phyloP scores from a whole-genome alignment of 2,888 invertebrate species.

The Phragmatobia fuliginosa region DNA sequence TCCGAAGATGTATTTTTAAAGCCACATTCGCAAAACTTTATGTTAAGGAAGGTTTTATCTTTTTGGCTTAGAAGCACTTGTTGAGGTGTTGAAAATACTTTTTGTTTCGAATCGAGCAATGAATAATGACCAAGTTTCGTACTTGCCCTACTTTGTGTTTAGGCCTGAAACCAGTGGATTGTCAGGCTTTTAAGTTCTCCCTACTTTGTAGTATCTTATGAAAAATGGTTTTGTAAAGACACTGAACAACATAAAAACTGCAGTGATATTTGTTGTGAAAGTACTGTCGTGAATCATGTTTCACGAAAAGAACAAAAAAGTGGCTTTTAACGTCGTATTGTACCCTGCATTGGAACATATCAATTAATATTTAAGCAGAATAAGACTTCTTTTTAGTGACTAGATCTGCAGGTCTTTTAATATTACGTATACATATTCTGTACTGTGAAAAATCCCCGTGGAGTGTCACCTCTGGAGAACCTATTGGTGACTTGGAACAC shows the following conservation, averaged over 20 bases:
- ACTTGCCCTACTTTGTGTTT: constrained; percentile 1
- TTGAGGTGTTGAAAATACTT: constrained; percentile 7
- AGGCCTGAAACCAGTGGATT: neutral
- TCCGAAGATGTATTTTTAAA: constrained; percentile 29
- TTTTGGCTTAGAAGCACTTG: constrained; percentile 12
- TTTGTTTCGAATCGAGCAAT: constrained; percentile 15
- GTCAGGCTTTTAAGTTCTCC: neutral
- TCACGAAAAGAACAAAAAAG: neutral
- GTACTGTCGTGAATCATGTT: no score
- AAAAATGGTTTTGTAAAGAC: neutral
- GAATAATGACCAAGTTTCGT: constrained; percentile 20
- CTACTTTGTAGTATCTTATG: neutral
- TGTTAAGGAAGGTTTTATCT: constrained; percentile 23
- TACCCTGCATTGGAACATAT: no score
- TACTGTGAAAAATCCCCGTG: no score
- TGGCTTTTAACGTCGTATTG: no score
- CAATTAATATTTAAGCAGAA: no score
- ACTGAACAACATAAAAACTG: neutral
- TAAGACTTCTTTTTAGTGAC: no score
- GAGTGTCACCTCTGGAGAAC: no score
- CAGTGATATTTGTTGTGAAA: no score
- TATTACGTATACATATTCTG: no score
- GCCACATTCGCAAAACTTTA: constrained; percentile 29
- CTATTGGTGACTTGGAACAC: no score
- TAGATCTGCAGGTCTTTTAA: no score